Conservation (phyloP, 2,113 vertebrate genomes). For the Globicephala melas region DNA sequence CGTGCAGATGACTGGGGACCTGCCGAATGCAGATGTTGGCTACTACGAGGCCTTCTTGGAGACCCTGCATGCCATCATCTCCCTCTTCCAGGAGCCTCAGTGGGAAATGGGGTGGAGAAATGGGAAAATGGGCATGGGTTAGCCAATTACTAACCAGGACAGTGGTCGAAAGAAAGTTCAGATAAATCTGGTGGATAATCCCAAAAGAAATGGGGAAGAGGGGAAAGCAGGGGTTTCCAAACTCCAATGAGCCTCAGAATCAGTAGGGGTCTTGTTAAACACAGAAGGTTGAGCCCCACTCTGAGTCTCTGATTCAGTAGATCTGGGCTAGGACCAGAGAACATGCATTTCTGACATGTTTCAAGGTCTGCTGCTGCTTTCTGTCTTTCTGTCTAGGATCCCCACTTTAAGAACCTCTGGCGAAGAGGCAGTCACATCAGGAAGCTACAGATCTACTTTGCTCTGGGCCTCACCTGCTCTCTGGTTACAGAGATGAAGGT, state of each 20-base stretch:
- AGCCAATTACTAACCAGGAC: background rate
- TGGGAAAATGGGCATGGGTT: background rate
- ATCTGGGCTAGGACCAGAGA: background rate
- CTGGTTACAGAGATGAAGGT: background rate
- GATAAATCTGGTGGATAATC: too few species aligned
- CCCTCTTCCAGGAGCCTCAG: background rate
- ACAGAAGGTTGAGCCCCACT: too few species aligned
- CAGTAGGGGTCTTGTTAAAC: background rate
- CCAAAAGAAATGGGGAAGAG: background rate
- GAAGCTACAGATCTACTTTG: background rate
- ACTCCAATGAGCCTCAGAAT: background rate
- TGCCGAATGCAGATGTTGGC: constrained; percentile 35
- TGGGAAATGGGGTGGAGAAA: background rate
- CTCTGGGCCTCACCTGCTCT: background rate
- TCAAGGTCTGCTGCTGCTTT: background rate
- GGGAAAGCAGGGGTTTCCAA: background rate
- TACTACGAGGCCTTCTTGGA: constrained; percentile 61
- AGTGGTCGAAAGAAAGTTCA: background rate
- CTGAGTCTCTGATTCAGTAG: background rate
- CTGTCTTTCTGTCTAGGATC: background rate
- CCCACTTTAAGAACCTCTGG: background rate
- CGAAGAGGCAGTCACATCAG: background rate
- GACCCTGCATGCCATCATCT: background rate
- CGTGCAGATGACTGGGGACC: constrained; percentile 54
- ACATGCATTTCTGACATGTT: background rate